phyloP scores from a whole-genome alignment of 2,797 vertebrate species.

The Siniperca undulata region DNA sequence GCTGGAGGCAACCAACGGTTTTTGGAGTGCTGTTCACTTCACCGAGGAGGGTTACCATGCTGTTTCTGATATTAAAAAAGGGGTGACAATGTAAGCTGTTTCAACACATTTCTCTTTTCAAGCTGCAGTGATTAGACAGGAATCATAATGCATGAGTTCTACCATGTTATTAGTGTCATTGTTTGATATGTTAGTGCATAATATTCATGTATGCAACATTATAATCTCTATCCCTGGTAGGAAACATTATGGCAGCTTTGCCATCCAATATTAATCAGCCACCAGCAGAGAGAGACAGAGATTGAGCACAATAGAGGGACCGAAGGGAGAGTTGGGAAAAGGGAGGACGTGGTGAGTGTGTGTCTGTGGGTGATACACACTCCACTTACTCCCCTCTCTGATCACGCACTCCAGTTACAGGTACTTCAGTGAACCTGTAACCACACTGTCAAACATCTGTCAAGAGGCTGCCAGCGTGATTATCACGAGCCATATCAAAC shows the following conservation, averaged over 20 bases:
- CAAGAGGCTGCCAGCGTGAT: conserved; percentile 51
- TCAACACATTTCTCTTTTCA: conserved; percentile 27
- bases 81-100: conserved; percentile 7
- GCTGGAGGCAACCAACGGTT: conserved; percentile 23
- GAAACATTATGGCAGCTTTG: conserved; percentile 34
- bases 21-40: conserved; percentile 31
- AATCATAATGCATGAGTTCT: conserved; percentile 21
- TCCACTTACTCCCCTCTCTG: conserved; percentile 50
- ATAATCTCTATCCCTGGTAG: conserved; percentile 30
- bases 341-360: not conserved
- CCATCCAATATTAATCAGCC: conserved; percentile 73
- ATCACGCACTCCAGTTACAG: conserved; percentile 55
- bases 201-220: conserved; percentile 36
- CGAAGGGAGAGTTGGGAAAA: conserved; percentile 6
- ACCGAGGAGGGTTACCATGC: conserved; percentile 5
- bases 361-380: conserved; percentile 26
- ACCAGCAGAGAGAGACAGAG: conserved; percentile 73
- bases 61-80: conserved; percentile 29
- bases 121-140: conserved; percentile 30
- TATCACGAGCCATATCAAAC: conserved; percentile 42
- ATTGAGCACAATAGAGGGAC: conserved; percentile 43
- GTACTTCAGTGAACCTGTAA: conserved; percentile 56
- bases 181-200: conserved; percentile 18
- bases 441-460: conserved; percentile 65
- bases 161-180: conserved; percentile 12